Percentiles rank a stretch among this genome's conserved stretches.
These are phyloP conservation scores for Microplitis demolitor DNA, from an alignment of 1,140 invertebrate genomes.

Conservation along the genomic window DNA sequence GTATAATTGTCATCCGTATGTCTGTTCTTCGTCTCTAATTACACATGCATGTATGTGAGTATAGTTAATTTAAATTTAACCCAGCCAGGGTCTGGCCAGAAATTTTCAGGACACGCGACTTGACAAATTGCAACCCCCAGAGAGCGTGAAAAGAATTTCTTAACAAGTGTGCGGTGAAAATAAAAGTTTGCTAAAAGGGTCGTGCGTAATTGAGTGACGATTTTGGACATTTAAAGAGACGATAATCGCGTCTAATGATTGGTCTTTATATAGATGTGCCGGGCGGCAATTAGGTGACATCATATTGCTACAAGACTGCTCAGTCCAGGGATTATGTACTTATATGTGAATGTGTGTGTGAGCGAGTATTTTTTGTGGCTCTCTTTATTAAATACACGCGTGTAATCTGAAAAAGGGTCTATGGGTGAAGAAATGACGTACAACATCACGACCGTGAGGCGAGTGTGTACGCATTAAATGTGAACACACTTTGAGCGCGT, in stretches of 20 bases:
- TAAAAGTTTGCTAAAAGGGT: background rate
- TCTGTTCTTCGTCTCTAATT: too few relatives aligned
- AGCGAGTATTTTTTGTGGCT: background rate
- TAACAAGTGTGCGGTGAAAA: background rate
- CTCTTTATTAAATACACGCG: background rate
- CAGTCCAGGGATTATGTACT: background rate
- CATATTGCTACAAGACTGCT: background rate
- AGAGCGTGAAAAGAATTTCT: background rate
- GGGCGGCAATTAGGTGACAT: constrained; percentile 26
- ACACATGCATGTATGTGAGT: too few relatives aligned
- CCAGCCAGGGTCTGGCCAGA: too few relatives aligned
- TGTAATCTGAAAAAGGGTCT: background rate
- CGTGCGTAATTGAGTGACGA: constrained; percentile 8
- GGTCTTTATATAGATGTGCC: constrained; percentile 16
- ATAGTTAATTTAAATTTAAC: too few relatives aligned
- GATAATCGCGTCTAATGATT: constrained; percentile 22
- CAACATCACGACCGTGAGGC: background rate
- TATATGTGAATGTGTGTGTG: background rate
- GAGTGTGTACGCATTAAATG: constrained; percentile 1
- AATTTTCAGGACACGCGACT: background rate
- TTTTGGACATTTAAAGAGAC: constrained; percentile 12
- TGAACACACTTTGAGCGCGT: constrained; percentile 15
- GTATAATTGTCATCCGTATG: too few relatives aligned
- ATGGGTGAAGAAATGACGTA: background rate
- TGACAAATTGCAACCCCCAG: background rate